Evolutionary conservation across 2,888 invertebrate genomes (phyloP).

Genomic region (Halictus quadricinctus): DNA sequence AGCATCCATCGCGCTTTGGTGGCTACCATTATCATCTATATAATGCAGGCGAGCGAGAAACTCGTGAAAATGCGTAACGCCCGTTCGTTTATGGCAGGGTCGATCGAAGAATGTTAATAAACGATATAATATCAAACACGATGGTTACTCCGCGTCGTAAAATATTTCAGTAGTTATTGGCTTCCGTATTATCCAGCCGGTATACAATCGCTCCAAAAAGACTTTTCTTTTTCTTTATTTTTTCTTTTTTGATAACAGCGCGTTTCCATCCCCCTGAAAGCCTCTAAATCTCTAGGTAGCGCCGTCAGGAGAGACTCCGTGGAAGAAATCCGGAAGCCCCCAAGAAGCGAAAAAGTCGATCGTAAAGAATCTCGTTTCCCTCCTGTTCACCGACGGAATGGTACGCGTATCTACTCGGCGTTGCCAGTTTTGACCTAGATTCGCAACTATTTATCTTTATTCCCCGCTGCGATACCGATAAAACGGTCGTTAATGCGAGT

Average conservation of each 20-base stretch:
- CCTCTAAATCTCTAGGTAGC: slow-evolving; percentile 28
- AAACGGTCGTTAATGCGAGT: background rate
- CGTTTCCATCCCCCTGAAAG: slow-evolving; percentile 35
- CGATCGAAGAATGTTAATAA: slow-evolving; percentile 17
- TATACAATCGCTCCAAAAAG: slow-evolving; percentile 36
- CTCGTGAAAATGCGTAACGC: background rate
- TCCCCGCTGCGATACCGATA: background rate
- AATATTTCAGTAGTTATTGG: slow-evolving; percentile 47
- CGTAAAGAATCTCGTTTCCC: slow-evolving; percentile 61
- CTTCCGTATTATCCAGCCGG: slow-evolving; percentile 21
- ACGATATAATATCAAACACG: slow-evolving; percentile 12
- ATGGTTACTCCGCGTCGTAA: slow-evolving; percentile 20
- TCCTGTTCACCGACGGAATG: slow-evolving; percentile 27
- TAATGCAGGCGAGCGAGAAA: background rate
- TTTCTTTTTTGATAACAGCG: slow-evolving; percentile 31
- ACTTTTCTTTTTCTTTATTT: background rate
- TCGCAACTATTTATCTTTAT: slow-evolving; percentile 7
- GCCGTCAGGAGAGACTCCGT: slow-evolving; percentile 25
- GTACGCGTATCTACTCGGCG: slow-evolving; percentile 23
- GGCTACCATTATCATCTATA: background rate
- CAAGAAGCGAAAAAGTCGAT: slow-evolving; percentile 47
- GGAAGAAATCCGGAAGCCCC: slow-evolving; percentile 56
- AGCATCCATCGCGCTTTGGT: background rate
- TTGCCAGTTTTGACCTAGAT: slow-evolving; percentile 29
- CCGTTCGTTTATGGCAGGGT: slow-evolving; percentile 19